phyloP scores from a whole-genome alignment of 2,113 vertebrate genomes.

The Ophthalmolycus amberensis region DNA sequence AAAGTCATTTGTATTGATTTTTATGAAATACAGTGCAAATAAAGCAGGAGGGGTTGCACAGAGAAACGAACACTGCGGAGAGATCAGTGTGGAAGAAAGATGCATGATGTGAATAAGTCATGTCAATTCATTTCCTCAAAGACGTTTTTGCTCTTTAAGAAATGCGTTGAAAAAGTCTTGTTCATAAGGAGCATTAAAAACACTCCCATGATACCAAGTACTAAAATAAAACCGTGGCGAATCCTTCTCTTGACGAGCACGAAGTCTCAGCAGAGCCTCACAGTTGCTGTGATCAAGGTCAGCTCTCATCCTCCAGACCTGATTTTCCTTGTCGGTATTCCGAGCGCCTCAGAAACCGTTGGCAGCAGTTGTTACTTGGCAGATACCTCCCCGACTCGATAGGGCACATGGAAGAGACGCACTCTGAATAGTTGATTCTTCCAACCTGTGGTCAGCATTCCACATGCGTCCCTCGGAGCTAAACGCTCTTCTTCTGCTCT shows the following conservation, averaged over 20 bases:
- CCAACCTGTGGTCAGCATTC: conserved; percentile 81
- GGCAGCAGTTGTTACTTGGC: conserved; percentile 81
- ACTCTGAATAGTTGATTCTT: conserved; percentile 80
- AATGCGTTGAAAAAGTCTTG: background rate
- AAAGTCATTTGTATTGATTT: conserved; percentile 56
- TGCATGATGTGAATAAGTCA: background rate
- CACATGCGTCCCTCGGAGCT: conserved; percentile 70
- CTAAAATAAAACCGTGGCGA: conserved; percentile 9
- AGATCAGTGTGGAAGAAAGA: conserved; percentile 3
- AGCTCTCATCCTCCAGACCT: conserved; percentile 69
- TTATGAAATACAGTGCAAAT: conserved; percentile 39
- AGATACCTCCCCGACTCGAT: conserved; percentile 70
- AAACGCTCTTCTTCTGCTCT: conserved; percentile 78
- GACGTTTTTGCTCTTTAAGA: background rate
- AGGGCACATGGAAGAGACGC: conserved; percentile 71
- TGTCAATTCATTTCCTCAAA: background rate
- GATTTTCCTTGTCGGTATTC: conserved; percentile 79
- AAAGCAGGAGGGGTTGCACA: background rate
- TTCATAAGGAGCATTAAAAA: conserved; percentile 2
- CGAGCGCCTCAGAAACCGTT: conserved; percentile 71
- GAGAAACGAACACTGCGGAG: background rate
- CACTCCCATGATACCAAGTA: background rate
- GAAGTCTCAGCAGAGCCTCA: conserved; percentile 54
- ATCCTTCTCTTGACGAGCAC: conserved; percentile 21
- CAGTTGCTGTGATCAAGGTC: conserved; percentile 74